Base-by-base conservation (phyloP, 2,113 vertebrate genomes). In the Carassius gibelio region DNA sequence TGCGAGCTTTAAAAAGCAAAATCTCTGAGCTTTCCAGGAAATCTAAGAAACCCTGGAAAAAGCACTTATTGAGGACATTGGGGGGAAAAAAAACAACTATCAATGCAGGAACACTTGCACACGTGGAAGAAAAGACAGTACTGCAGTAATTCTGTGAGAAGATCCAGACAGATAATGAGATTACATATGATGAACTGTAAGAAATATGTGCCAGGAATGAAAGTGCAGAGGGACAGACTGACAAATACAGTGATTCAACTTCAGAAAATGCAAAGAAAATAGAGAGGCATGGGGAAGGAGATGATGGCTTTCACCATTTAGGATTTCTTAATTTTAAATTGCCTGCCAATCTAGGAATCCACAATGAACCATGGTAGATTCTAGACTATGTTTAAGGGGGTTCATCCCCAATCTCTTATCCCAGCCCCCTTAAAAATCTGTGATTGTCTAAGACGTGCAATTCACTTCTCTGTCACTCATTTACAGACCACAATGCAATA, bases 101-200 rank as follows among this genome's bases (percentile, higher is more conserved):
- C 0, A 66, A 30, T 4, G 15, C 66, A 69, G 38, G 15, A 36
- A 69, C 30, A 36, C 30, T 19, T 3, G 3, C 30, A 69, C 34
- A 8, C 14, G 30, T 36, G 34, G 66, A 17, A 38, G 34, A 38
- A 36, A 15, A 69, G 66, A 2, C 66, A 38, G 34, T 14, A 36
- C 30, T 36, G 30, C 19, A 8, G 66, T 10, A 34, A 69, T 69
- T 69, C 8, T 38, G 66, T 71, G 8, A 19, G 3, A 10, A 71
- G 15, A 71, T 34, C 68, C 68, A 71, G 68, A 71, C 68, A 69
- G 34, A 69, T 38, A 38, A 71, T 38, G 34, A 36, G 34, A 71
- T 38, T 38, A 17, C 17, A 38, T 38, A 38, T 71, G 11, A 66
- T 19, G 34, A 19, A 38, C 13, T 66, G 13, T 66, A 66, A 66